These are phyloP conservation scores for Cololabis saira DNA, from an alignment of 2,113 vertebrate genomes.

Conservation along the genomic window DNA sequence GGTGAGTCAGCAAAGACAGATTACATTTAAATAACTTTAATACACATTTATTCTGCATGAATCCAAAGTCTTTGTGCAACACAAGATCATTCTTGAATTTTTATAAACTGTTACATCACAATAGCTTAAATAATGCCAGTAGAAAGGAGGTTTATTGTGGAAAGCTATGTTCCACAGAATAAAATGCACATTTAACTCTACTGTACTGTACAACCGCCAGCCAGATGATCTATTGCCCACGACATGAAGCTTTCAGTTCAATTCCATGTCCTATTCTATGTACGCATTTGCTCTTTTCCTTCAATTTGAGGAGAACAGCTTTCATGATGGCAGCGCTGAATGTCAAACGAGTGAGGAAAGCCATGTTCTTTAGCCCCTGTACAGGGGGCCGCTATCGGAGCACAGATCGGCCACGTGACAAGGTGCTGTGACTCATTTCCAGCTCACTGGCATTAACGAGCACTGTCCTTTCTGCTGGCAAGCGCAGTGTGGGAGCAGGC, in stretches of 20 bases:
- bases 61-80: too few relatives aligned
- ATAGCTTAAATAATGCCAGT: too few relatives aligned
- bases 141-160: too few relatives aligned
- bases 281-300: constrained; percentile 52
- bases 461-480: constrained; percentile 69
- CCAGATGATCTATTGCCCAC: neutral
- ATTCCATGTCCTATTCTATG: constrained; percentile 19
- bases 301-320: constrained; percentile 53
- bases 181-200: neutral
- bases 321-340: constrained; percentile 53
- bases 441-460: constrained; percentile 76
- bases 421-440: constrained; percentile 73
- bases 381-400: constrained; percentile 39
- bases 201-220: too few relatives aligned
- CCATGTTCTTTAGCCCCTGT: constrained; percentile 57
- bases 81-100: too few relatives aligned
- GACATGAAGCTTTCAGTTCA: neutral
- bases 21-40: too few relatives aligned
- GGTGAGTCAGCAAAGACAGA: too few relatives aligned
- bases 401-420: constrained; percentile 62
- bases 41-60: too few relatives aligned
- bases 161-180: neutral
- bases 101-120: too few relatives aligned
- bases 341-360: constrained; percentile 59
- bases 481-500: constrained; percentile 61